phyloP scores from a whole-genome alignment of 2,113 vertebrate species.

The Microtus richardsoni region DNA sequence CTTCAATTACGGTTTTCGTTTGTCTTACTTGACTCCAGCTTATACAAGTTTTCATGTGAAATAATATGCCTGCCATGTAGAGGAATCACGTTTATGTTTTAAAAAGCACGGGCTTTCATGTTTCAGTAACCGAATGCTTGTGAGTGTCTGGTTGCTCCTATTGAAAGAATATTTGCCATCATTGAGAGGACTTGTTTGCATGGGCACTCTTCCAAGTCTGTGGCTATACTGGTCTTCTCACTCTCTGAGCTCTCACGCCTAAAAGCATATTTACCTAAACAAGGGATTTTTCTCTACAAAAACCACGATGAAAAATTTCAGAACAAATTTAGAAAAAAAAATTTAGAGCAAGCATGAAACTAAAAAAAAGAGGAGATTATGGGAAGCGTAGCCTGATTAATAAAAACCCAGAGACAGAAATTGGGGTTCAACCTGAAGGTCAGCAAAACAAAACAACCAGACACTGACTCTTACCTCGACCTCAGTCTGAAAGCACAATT shows the following conservation, averaged over 20 bases:
- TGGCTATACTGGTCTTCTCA: not conserved
- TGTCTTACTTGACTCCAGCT: not conserved
- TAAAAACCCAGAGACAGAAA: no score
- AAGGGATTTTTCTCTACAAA: not conserved
- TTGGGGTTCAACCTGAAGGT: no score
- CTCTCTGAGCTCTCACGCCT: not conserved
- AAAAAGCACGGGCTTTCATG: not conserved
- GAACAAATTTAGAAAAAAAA: slow-evolving; percentile 36
- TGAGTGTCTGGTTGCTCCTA: not conserved
- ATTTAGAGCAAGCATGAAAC: not conserved
- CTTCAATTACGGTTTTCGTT: not conserved
- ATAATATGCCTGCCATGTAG: not conserved
- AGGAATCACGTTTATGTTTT: not conserved
- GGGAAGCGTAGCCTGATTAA: not conserved
- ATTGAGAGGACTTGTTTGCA: not conserved
- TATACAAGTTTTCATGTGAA: not conserved
- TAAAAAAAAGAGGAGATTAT: not conserved
- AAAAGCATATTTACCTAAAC: slow-evolving; percentile 34
- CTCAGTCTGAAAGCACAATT: no score
- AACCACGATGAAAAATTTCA: not conserved
- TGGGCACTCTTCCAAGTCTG: not conserved
- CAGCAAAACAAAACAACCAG: no score
- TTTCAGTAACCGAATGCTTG: not conserved
- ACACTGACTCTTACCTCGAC: no score
- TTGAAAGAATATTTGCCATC: not conserved